A percentile compares a stretch with the other conserved stretches of the same genome.
phyloP scores from a whole-genome alignment of 2,113 vertebrate genomes.

The Pseudopodoces humilis region DNA sequence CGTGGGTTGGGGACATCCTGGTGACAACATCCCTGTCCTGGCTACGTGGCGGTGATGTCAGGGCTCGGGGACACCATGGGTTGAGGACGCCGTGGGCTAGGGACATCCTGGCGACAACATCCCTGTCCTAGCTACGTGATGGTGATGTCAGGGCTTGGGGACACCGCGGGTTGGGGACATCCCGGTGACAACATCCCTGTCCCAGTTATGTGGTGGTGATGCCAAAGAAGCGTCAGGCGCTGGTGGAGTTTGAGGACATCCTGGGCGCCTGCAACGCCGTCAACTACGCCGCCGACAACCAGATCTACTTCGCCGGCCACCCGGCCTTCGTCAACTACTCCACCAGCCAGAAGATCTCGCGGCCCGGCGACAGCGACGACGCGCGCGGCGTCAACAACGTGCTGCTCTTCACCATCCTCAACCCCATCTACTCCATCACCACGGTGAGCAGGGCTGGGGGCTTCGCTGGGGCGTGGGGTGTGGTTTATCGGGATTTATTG shows the following conservation, averaged over 20 bases:
- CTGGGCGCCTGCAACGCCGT: constrained; percentile 90
- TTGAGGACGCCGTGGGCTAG: too few species aligned
- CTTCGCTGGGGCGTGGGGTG: too few species aligned
- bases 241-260: constrained; percentile 94
- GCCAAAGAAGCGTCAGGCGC: constrained; percentile 93
- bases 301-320: constrained; percentile 92
- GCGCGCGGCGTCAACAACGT: constrained; percentile 91
- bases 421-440: neutral
- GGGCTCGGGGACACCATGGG: too few species aligned
- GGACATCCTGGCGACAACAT: too few species aligned
- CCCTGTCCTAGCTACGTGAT: neutral
- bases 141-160: too few species aligned
- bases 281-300: constrained; percentile 91
- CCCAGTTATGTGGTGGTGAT: constrained; percentile 93
- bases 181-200: fast-evolving
- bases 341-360: constrained; percentile 95
- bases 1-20: too few species aligned
- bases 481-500: too few species aligned
- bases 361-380: constrained; percentile 89
- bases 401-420: constrained; percentile 92
- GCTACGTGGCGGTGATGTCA: too few species aligned
- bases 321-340: constrained; percentile 96
- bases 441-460: neutral
- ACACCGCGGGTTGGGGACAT: too few species aligned
- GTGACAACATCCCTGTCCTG: too few species aligned